A percentile compares a stretch with the other conserved stretches of the same genome.
phyloP scores from a whole-genome alignment of 2,113 vertebrate species.

The Cheirogaleus medius region DNA sequence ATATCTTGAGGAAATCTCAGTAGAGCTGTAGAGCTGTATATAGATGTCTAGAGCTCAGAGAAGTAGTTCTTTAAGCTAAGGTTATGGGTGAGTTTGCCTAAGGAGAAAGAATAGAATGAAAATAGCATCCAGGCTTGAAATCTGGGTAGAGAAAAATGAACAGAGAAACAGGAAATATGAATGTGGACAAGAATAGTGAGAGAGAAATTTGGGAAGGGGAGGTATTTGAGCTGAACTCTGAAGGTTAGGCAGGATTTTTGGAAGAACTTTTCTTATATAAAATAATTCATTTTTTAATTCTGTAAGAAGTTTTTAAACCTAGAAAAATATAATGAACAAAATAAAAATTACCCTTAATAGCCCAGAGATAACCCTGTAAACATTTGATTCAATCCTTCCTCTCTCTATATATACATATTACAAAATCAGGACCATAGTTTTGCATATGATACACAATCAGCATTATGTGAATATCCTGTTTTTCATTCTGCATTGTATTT shows the following conservation, averaged over 20 bases:
- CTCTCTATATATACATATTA: not conserved
- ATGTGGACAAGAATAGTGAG: not conserved
- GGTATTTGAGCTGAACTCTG: not conserved
- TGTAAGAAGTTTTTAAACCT: not conserved
- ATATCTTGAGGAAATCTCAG: not conserved
- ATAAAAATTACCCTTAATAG: not conserved
- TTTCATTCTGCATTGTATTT: not conserved
- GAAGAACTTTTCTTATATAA: not conserved
- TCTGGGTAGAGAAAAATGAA: not conserved
- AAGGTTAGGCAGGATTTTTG: not conserved
- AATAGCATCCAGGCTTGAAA: not conserved
- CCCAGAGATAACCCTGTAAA: not conserved
- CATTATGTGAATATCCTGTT: not conserved
- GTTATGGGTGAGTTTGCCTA: not conserved
- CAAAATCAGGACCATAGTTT: not conserved
- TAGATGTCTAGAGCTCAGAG: not conserved
- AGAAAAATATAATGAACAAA: not conserved
- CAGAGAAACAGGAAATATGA: not conserved
- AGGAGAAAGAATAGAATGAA: slow-evolving; percentile 16
- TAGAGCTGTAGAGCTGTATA: not conserved
- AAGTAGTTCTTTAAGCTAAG: not conserved
- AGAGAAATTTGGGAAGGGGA: not conserved
- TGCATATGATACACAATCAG: not conserved
- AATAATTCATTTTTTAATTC: not conserved
- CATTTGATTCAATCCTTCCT: not conserved